phyloP scores from a whole-genome alignment of 2,797 vertebrate genomes.

The Mormyrus proboscirostris region DNA sequence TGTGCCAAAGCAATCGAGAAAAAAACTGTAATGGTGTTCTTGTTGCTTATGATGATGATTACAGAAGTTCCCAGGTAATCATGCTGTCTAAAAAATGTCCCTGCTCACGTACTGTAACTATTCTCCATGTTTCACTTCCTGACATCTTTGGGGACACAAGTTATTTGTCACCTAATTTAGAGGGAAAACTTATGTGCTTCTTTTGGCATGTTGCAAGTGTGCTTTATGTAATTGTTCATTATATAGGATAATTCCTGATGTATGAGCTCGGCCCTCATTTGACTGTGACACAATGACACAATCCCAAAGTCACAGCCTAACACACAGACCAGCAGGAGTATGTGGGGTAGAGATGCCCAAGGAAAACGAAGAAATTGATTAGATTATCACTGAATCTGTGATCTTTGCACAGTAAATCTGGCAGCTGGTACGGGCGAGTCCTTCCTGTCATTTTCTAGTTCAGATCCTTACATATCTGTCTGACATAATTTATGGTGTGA shows the following conservation, averaged over 20 bases:
- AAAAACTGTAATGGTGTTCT: background rate
- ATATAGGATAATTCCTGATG: background rate
- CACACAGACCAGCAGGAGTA: background rate
- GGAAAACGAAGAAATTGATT: background rate
- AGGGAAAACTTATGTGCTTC: background rate
- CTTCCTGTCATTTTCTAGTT: background rate
- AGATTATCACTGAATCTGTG: background rate
- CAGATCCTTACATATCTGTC: background rate
- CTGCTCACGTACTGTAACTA: background rate
- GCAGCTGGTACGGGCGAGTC: background rate
- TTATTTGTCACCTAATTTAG: background rate
- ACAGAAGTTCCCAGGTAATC: background rate
- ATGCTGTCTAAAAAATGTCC: background rate
- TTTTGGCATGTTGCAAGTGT: background rate
- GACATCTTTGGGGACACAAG: background rate
- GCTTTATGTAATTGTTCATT: background rate
- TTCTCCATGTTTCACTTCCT: background rate
- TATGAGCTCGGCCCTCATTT: background rate
- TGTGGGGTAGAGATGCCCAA: background rate
- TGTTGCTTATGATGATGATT: background rate
- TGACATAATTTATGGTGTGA: background rate
- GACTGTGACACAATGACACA: background rate
- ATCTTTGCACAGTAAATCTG: background rate
- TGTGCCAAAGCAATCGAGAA: too few relatives aligned
- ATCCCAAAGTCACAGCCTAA: background rate